Percentiles rank a stretch among this genome's conserved stretches.
These are phyloP conservation scores for Parus major DNA, from an alignment of 2,113 vertebrate species.

Conservation along the genomic window DNA sequence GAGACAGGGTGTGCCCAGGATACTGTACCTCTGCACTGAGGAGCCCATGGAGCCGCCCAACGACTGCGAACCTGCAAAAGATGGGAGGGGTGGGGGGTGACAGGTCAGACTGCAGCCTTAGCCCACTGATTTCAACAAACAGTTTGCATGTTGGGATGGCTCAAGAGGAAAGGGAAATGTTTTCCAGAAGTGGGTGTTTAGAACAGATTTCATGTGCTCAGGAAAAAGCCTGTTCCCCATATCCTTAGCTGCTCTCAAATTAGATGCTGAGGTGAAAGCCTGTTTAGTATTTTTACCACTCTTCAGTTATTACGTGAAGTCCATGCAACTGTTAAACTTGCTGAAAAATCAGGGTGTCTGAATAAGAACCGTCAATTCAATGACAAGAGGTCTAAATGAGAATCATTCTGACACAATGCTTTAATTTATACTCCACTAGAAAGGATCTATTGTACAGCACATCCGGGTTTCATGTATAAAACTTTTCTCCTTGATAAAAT, in stretches of 20 bases:
- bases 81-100: background rate
- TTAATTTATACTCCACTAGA: constrained; percentile 32
- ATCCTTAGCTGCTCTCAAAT: background rate
- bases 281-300: background rate
- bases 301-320: background rate
- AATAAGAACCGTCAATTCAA: constrained; percentile 5
- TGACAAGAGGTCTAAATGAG: constrained; percentile 13
- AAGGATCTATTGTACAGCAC: constrained; percentile 16
- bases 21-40: constrained; percentile 85
- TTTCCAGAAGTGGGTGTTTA: background rate
- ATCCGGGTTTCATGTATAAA: background rate
- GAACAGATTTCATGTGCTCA: background rate
- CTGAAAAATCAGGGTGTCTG: background rate
- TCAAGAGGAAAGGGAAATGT: background rate
- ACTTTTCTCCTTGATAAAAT: constrained; percentile 45
- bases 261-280: background rate
- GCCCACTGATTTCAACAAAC: background rate
- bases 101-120: background rate
- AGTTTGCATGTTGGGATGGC: background rate
- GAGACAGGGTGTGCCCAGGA: background rate
- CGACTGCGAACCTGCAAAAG: constrained; percentile 78
- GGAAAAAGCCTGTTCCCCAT: background rate
- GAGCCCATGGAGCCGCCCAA: constrained; percentile 75
- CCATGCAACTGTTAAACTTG: background rate
- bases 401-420: background rate